Base-by-base conservation (phyloP, 23 tunicate species). In the Halocynthia roretzi region DNA sequence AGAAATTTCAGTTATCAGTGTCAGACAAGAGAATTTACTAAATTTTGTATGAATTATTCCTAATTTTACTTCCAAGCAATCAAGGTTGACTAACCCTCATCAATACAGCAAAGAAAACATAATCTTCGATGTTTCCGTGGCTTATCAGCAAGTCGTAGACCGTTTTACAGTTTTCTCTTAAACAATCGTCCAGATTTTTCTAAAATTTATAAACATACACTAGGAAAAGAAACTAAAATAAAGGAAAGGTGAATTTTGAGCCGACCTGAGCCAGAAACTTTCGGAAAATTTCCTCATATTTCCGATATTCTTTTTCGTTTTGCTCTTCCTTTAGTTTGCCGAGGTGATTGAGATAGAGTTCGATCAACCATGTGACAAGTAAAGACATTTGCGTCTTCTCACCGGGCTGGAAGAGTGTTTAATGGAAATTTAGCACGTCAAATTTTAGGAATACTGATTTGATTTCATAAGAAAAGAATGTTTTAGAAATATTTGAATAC, bases 111-210 rank as follows among this genome's bases (percentile, higher is more conserved):
- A 93, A 89, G 77, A 83, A 84, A 15, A 89, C 85, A 70, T 89
- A 89, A 76, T 83, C 85, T 68, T 89, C 95, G 70, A 89, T 83
- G 62, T 89, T 82, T 14, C 95, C 88, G 80, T 84, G 88, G 20
- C 85, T 80, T 6, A 80, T 80, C 11, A 89, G 82, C 31, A 89
- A 72, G 51, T 84, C 80, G 56, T 89, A 89, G 7, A 89, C 80
- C 8, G 88, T 89, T 50, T 53, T 56, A 52, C 81, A 55, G 58
- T 89, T 89, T 15, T 83, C 88, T 54, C 71, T 77, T 8, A 83
- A 79, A 67, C 76, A 57, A 44, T 89, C 84, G 44, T 84, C 69
- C 77, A 89, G 61, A 50, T 68, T 56, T 10, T 72, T 56, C 95
- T 89, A 48, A 21, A 77, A 77, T 60, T 5, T 71, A 11, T 78